Evolutionary conservation across 2,113 vertebrate genomes (phyloP), one percentile per base, ranked within the genome.

Genomic region (Syrmaticus mikado): DNA sequence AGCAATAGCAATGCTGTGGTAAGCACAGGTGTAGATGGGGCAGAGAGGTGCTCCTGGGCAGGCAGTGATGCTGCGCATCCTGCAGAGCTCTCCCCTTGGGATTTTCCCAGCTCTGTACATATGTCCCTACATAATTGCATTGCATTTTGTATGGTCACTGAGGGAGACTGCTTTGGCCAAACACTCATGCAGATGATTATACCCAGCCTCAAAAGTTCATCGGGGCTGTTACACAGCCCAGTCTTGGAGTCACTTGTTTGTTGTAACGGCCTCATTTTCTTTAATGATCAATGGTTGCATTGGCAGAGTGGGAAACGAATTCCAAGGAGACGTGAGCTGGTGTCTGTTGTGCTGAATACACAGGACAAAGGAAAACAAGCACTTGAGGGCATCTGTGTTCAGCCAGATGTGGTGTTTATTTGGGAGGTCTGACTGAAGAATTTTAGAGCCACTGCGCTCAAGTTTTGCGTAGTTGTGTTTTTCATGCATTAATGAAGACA

Each of bases 231-330:
- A 21, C 41, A 38, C 19, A 48, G 58, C 32, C 28, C 20, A 32
- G 3, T 40, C 27, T 30, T 12, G 27, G 40, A 43, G 27, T 27
- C 6, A 3, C 1, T 9, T 1, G 0, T 10, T 66, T 46, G 24
- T 30, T 55, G 32, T 60, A 30, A 28, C n/a, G 66, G 41, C 34
- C 10, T 25, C 6, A 16, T 28, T 81, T 77, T 88, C 22, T 34
- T 71, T 50, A 6, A 41, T 32, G 58, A 41, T 20, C 1, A 4
- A 6, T 48, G 34, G 9, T 55, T 62, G 58, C 27, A 36, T 0
- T 3, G 46, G 41, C 3, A 28, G 18, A 52, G 1, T 89, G 70
- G 65, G 71, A 62, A 57, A 57, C 0, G 8, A 11, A 40, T 57
- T 32, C 20, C 11, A 20, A 22, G 53, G 46, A 91, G 62, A 17